Percentiles rank a stretch among this genome's conserved stretches.
phyloP scores from a whole-genome alignment of 2,113 vertebrate species.

The Tyrannus savana region DNA sequence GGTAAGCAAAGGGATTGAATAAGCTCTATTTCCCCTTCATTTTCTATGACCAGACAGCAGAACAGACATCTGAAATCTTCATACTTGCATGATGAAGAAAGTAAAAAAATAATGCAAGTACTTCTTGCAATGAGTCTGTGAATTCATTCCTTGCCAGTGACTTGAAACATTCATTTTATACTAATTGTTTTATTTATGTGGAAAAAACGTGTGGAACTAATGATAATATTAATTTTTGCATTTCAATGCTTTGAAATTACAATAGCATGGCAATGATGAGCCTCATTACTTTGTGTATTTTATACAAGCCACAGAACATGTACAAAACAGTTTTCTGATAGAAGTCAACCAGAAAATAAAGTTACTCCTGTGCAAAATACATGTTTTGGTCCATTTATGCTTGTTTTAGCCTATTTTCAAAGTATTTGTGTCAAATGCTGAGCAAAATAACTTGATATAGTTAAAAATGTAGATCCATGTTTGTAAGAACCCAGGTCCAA shows the following conservation, averaged over 20 bases:
- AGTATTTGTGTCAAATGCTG: not conserved
- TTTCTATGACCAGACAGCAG: not conserved
- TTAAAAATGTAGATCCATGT: not conserved
- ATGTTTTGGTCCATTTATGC: not conserved
- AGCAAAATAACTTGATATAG: not conserved
- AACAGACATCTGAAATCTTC: not conserved
- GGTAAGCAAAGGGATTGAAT: not conserved
- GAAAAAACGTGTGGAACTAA: constrained; percentile 71
- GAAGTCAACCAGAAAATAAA: constrained; percentile 23
- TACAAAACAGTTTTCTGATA: constrained; percentile 7
- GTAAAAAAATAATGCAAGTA: not conserved
- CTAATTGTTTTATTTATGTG: constrained; percentile 68
- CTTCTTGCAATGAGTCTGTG: not conserved
- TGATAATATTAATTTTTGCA: constrained; percentile 65
- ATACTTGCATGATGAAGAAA: not conserved
- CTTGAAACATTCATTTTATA: constrained; percentile 64
- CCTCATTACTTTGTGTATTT: constrained; percentile 44
- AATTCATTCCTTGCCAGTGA: constrained; percentile 32
- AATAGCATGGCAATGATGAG: constrained; percentile 54
- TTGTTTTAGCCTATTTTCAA: not conserved
- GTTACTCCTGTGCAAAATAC: not conserved
- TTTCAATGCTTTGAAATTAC: constrained; percentile 69
- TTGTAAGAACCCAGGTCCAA: not conserved
- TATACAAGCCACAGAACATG: constrained; percentile 37
- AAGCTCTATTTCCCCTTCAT: not conserved